Evolutionary conservation across 2,888 invertebrate genomes (phyloP).

Genomic region (Apamea monoglypha): DNA sequence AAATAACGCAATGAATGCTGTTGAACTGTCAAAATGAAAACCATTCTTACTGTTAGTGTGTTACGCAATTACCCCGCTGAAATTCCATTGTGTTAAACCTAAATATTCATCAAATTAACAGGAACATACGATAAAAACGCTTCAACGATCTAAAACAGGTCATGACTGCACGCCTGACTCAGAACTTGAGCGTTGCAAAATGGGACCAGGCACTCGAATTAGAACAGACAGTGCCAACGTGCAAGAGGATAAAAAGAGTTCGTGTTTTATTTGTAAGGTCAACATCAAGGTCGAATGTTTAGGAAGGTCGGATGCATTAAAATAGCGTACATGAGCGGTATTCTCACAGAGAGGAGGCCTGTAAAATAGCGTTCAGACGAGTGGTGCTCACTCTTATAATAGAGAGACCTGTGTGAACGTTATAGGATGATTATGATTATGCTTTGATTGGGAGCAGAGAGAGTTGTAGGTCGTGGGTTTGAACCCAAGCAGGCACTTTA

Average conservation of each 20-base stretch:
- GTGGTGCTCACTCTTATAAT: background rate
- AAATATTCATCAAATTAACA: conserved; percentile 44
- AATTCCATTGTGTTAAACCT: background rate
- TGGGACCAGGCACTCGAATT: conserved; percentile 58
- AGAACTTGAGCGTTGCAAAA: conserved; percentile 64
- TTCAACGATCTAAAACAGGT: conserved; percentile 54
- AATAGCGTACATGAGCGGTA: background rate
- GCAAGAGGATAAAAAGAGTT: conserved; percentile 28
- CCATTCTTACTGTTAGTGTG: background rate
- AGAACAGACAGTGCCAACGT: conserved; percentile 50
- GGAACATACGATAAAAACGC: conserved; percentile 35
- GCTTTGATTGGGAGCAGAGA: too few relatives aligned
- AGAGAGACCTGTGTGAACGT: too few relatives aligned
- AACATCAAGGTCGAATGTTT: conserved; percentile 37
- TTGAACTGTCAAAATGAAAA: too few relatives aligned
- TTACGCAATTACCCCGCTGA: background rate
- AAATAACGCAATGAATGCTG: background rate
- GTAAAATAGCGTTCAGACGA: background rate
- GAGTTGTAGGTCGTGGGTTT: too few relatives aligned
- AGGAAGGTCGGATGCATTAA: conserved; percentile 7
- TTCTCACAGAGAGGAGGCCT: background rate
- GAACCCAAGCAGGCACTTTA: too few relatives aligned
- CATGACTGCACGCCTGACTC: conserved; percentile 65
- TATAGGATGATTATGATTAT: too few relatives aligned
- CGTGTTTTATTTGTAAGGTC: conserved; percentile 21